These are phyloP conservation scores for Myzus persicae DNA, from an alignment of 1,140 invertebrate species.

Conservation along the genomic window DNA sequence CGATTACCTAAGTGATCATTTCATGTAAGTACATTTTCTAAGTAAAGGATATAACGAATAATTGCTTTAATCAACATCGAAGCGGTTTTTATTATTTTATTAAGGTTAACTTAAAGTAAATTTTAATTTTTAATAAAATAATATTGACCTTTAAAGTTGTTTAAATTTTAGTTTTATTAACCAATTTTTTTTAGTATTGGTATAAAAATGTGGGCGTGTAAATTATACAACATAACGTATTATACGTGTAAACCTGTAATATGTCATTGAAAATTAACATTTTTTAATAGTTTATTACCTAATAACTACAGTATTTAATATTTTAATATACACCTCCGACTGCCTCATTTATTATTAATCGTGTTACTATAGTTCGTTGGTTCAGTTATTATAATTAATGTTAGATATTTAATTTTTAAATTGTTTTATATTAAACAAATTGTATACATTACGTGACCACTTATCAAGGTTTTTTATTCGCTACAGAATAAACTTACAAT, in stretches of 20 bases:
- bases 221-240: neutral
- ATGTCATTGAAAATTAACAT: neutral
- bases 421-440: neutral
- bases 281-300: too few relatives aligned
- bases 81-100: neutral
- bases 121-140: neutral
- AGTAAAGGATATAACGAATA: neutral
- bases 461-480: neutral
- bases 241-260: neutral
- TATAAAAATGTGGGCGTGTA: neutral
- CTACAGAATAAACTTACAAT: neutral
- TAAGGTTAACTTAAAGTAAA: neutral
- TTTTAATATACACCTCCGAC: neutral
- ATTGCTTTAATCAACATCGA: neutral
- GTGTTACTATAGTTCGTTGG: neutral
- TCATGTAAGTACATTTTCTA: neutral
- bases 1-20: neutral
- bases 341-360: neutral
- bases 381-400: neutral
- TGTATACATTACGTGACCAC: neutral
- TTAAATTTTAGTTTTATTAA: neutral
- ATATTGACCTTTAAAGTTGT: neutral
- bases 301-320: neutral
- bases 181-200: neutral
- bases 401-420: neutral